phyloP scores from a whole-genome alignment of 2,888 invertebrate species.

The Mythimna impura region DNA sequence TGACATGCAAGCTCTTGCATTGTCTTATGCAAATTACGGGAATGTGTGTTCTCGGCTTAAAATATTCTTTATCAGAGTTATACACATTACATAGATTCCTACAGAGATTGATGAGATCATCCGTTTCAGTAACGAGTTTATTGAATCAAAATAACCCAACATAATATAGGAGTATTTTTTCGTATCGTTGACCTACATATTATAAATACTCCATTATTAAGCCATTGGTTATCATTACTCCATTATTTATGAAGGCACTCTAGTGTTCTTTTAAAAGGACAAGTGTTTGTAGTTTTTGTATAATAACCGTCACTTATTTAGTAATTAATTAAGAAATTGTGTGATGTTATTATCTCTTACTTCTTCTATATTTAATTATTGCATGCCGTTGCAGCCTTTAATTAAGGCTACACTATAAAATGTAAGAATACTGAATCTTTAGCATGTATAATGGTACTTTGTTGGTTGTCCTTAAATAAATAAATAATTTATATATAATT shows the following conservation, averaged over 20 bases:
- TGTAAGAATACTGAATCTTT: no score
- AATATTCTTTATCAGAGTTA: neutral
- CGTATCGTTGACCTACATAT: constrained; percentile 45
- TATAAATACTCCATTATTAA: constrained; percentile 27
- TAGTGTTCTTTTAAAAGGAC: constrained; percentile 7
- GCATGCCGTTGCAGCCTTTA: no score
- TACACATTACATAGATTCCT: neutral
- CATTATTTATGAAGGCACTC: constrained; percentile 35
- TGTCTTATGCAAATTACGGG: neutral
- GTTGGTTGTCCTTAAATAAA: no score
- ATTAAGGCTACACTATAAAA: no score
- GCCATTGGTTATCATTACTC: constrained; percentile 27
- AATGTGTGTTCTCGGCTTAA: neutral
- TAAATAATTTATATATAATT: no score
- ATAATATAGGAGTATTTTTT: neutral
- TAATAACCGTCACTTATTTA: no score
- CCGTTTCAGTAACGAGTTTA: constrained; percentile 5
- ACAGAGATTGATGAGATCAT: constrained; percentile 19
- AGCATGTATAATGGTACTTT: no score
- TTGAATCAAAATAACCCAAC: constrained; percentile 17
- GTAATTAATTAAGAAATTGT: neutral
- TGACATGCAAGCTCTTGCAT: neutral
- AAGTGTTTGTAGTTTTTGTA: constrained; percentile 8
- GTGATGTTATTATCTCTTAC: neutral
- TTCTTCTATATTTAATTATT: no score